These are phyloP conservation scores for Danio jaintianensis DNA, from an alignment of 2,797 vertebrate genomes.

Conservation along the genomic window DNA sequence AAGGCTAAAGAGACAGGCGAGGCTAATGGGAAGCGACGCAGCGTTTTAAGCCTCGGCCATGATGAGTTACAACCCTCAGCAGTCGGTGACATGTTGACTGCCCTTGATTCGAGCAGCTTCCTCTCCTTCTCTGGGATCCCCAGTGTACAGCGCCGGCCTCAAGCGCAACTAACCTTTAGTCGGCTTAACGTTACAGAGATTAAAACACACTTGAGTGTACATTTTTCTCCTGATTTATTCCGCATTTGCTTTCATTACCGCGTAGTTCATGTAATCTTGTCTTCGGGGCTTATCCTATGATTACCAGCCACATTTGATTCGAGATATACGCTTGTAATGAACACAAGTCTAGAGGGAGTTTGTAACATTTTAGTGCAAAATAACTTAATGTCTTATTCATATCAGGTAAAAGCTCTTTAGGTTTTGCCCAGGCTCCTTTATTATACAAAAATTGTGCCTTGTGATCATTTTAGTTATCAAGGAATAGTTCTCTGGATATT, in stretches of 20 bases:
- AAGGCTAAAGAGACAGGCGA: conserved; percentile 54
- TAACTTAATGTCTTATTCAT: conserved; percentile 12
- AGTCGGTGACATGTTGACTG: conserved; percentile 43
- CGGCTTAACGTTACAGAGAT: conserved; percentile 58
- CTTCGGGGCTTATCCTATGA: conserved; percentile 41
- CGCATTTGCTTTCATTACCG: conserved; percentile 37
- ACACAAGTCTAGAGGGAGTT: conserved; percentile 12
- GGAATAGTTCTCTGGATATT: too few species aligned
- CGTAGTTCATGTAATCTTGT: conserved; percentile 51
- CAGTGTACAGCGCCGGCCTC: conserved; percentile 36
- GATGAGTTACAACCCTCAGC: conserved; percentile 51
- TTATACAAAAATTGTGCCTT: not conserved
- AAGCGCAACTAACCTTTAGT: conserved; percentile 55
- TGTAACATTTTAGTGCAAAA: conserved; percentile 20
- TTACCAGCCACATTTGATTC: conserved; percentile 43
- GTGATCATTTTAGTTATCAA: not conserved
- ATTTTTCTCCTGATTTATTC: conserved; percentile 48
- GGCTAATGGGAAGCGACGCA: conserved; percentile 58
- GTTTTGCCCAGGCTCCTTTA: not conserved
- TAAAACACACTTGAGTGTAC: conserved; percentile 49
- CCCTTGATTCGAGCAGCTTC: conserved; percentile 46
- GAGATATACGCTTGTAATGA: conserved; percentile 36
- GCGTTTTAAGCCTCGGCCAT: conserved; percentile 40
- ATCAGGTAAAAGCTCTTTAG: conserved; percentile 7
- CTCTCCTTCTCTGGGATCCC: conserved; percentile 25